Base-by-base conservation (phyloP, 2,797 vertebrate genomes). In the Crypturellus tataupa region DNA sequence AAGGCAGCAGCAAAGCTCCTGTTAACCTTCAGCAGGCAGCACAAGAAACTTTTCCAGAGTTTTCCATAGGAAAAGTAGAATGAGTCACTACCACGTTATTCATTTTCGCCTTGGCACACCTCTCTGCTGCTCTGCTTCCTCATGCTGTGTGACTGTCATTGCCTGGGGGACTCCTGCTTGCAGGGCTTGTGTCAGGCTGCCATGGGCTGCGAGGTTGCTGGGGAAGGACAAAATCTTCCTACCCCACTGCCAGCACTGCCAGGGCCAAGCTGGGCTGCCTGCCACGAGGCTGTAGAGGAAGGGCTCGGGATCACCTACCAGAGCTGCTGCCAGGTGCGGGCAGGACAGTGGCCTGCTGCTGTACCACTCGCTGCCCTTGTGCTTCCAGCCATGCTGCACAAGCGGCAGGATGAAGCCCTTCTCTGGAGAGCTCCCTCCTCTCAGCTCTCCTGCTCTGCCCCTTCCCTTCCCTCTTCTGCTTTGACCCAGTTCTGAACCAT, bases 261-360 rank as follows among this genome's bases (percentile, higher is more conserved):
- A 71, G 24, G 3, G 27, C 21, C 39, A 31, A 24, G 8, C 29
- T 37, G 33, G 27, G 8, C 29, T 40, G 37, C 21, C 10, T 31
- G n/a, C 12, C 49, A 37, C 12, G 16, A 58, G 33, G 44, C 44
- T 40, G 27, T 10, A 33, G 37, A 60, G 58, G 33, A 37, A 37
- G 58, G 58, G 37, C 39, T 71, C 53, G 15, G 37, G 69, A 31
- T 5, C 20, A 1, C 0, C 0, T 51, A 24, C 63, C 67, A 92
- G 63, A 82, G 67, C 40, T 75, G 70, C 67, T 88, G 75, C 63
- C 63, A 76, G n/a, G 49, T 6, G 35, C 46, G 3, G 13, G 18
- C 0, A 51, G 69, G 13, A 65, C 46, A 65, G 59, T 9, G 17
- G 24, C 6, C 21, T 51, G 59, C 24, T 77, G 33, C 56, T 51